Conservation (phyloP, 2,888 invertebrate genomes). For the Meiosimyza platycephala region DNA sequence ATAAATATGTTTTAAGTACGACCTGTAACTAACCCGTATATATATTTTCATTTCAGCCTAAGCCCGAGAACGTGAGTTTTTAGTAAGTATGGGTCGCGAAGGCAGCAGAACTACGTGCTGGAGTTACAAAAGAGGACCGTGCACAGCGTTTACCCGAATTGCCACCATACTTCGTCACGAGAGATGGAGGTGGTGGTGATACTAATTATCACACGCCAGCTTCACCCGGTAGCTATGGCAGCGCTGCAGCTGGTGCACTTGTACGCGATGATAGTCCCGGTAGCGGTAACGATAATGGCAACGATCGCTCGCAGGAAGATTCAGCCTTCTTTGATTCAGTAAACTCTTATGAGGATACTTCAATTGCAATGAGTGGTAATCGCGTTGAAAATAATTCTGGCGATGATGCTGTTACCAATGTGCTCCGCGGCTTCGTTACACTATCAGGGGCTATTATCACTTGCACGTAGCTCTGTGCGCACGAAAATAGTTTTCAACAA, state of each 20-base stretch:
- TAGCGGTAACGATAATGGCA: too few species aligned
- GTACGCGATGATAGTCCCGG: too few species aligned
- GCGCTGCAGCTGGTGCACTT: conserved; percentile 42
- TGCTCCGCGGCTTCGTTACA: too few species aligned
- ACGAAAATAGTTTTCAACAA: conserved; percentile 65
- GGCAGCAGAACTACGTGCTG: conserved; percentile 35
- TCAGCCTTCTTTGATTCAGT: too few species aligned
- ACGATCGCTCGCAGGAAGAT: too few species aligned
- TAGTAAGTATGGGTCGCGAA: conserved; percentile 37
- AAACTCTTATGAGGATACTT: too few species aligned
- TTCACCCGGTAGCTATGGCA: conserved; percentile 24
- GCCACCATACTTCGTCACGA: conserved; percentile 15
- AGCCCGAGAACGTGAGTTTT: conserved; percentile 51
- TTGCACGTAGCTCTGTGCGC: conserved; percentile 64
- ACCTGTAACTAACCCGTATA: too few species aligned
- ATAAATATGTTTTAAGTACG: too few species aligned
- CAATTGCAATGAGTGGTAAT: conserved; percentile 37
- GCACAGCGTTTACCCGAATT: conserved; percentile 21
- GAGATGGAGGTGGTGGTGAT: conserved; percentile 7
- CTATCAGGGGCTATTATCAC: conserved; percentile 61
- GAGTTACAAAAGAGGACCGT: conserved; percentile 23
- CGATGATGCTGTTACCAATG: conserved; percentile 10
- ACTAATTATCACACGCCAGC: conserved; percentile 24
- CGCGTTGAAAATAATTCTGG: not conserved
- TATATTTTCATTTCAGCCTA: too few species aligned